Conservation (phyloP, 2,113 vertebrate genomes). For the Microtus ochrogaster region DNA sequence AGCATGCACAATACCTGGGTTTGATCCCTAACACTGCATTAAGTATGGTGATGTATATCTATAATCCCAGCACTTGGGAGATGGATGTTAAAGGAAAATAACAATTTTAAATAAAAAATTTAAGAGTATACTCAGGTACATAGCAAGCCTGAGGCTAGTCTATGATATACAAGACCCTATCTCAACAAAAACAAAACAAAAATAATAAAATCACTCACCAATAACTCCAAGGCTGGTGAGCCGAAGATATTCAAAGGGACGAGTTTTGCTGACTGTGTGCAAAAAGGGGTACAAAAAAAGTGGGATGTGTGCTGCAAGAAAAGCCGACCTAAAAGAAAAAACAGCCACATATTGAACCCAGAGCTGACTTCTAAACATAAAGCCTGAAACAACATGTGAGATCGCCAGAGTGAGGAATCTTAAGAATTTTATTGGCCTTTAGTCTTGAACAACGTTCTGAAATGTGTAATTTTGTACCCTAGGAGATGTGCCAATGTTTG, state of each 20-base stretch:
- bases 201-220: conserved; percentile 86
- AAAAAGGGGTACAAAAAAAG: conserved; percentile 98
- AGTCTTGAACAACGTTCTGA: background rate
- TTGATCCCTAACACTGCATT: background rate
- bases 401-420: background rate
- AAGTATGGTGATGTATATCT: background rate
- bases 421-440: background rate
- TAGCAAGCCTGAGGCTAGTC: background rate
- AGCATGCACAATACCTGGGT: background rate
- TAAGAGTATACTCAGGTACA: background rate
- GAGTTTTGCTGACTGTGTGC: conserved; percentile 98
- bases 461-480: background rate
- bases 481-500: background rate
- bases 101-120: background rate
- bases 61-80: background rate
- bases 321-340: conserved; percentile 92
- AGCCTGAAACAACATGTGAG: background rate
- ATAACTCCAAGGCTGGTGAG: conserved; percentile 98
- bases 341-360: conserved; percentile 15
- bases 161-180: background rate
- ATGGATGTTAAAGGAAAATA: too few species aligned
- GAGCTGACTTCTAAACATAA: conserved; percentile 35
- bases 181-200: background rate
- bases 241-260: conserved; percentile 97
- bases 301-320: conserved; percentile 97